These are phyloP conservation scores for Protomyctophum bolini DNA, from an alignment of 2,113 vertebrate genomes.

Conservation along the genomic window DNA sequence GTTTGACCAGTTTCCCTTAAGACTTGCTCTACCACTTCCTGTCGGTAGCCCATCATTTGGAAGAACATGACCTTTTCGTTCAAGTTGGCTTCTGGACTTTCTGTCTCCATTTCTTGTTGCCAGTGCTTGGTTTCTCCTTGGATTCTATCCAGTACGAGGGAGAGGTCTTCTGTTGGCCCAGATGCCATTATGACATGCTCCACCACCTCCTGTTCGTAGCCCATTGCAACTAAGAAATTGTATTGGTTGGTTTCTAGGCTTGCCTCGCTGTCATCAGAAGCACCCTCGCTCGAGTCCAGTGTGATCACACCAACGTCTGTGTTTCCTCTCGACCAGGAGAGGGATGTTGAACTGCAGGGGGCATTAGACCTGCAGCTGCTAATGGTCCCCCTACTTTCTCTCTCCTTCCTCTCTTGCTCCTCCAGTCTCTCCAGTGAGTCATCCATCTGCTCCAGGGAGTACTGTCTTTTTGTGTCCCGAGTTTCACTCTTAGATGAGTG, in stretches of 20 bases:
- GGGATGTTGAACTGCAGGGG: conserved; percentile 44
- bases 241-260: no score
- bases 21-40: conserved; percentile 90
- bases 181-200: no score
- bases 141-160: no score
- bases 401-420: conserved; percentile 70
- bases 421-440: conserved; percentile 66
- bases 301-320: conserved; percentile 50
- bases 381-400: conserved; percentile 56
- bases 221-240: no score
- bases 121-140: no score
- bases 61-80: conserved; percentile 96
- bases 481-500: conserved; percentile 91
- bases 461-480: conserved; percentile 90
- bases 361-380: conserved; percentile 62
- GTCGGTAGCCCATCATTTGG: conserved; percentile 92
- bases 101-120: conserved; percentile 32
- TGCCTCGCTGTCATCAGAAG: conserved; percentile 70
- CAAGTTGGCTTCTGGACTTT: conserved; percentile 91
- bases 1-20: conserved; percentile 86
- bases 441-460: conserved; percentile 85
- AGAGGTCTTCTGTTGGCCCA: no score
- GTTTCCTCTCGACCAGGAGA: conserved; percentile 59
- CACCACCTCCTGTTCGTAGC: no score
- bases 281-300: conserved; percentile 63